Conservation (phyloP, 2,113 vertebrate species). For the Glaucomys volans region DNA sequence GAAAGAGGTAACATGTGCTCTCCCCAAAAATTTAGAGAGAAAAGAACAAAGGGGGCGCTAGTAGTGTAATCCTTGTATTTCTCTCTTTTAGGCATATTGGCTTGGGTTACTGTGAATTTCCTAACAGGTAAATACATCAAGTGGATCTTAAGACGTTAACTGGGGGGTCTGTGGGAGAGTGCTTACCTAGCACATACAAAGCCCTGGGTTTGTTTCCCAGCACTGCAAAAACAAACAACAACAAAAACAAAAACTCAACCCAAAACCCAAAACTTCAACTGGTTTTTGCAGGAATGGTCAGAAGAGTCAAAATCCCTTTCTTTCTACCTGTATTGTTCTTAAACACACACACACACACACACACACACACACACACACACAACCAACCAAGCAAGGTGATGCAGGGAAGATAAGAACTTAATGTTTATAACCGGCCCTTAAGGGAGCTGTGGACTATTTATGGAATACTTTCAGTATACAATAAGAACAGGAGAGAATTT, state of each 20-base stretch:
- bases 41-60: background rate
- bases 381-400: background rate
- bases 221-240: too few relatives aligned
- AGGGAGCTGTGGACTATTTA: background rate
- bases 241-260: background rate
- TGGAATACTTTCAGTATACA: background rate
- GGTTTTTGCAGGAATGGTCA: background rate
- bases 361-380: too few relatives aligned
- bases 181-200: background rate
- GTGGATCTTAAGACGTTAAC: constrained; percentile 34
- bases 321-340: background rate
- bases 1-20: background rate
- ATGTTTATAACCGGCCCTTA: background rate
- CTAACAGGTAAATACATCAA: constrained; percentile 93
- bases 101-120: constrained; percentile 99
- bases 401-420: background rate
- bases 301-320: constrained; percentile 2
- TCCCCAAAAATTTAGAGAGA: background rate
- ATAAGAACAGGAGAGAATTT: background rate
- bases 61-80: constrained; percentile 34
- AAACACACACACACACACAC: too few relatives aligned
- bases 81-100: constrained; percentile 93
- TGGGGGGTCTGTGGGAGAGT: background rate
- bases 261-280: background rate
- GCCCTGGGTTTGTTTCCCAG: background rate